Percentiles rank a stretch among this genome's conserved stretches.
Conservation (phyloP, 2,113 vertebrate species). For the Prunella himalayana region DNA sequence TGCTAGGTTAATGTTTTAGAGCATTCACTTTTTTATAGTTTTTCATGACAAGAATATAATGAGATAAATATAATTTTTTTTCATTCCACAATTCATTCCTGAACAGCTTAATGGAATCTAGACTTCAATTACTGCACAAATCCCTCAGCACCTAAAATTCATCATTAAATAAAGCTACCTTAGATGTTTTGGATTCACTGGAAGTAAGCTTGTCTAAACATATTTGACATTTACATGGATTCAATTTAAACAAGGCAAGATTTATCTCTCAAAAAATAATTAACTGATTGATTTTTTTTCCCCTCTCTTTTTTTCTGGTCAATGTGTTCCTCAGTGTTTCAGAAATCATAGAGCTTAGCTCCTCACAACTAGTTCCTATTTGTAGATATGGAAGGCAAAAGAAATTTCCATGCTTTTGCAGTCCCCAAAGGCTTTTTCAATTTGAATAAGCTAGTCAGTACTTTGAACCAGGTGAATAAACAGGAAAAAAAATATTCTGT, state of each 20-base stretch:
- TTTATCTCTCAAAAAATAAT: conserved; percentile 25
- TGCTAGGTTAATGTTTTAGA: not conserved
- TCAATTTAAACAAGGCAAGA: conserved; percentile 40
- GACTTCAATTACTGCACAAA: conserved; percentile 28
- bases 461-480: conserved; percentile 44
- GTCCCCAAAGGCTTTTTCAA: not conserved
- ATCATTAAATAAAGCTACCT: not conserved
- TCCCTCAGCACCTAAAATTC: not conserved
- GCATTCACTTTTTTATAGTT: not conserved
- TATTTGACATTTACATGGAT: conserved; percentile 8
- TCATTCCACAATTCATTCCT: not conserved
- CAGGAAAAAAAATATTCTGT: not conserved
- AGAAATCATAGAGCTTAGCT: not conserved
- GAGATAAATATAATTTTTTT: not conserved
- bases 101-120: not conserved
- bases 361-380: not conserved
- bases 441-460: not conserved
- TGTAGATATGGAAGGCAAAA: not conserved
- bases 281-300: not conserved
- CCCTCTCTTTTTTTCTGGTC: not conserved
- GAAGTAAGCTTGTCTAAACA: not conserved
- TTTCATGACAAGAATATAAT: not conserved
- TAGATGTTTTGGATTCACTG: not conserved
- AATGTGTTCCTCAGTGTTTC: not conserved
- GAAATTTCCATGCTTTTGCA: not conserved